These are phyloP conservation scores for Cataglyphis rosenhaueri DNA, from an alignment of 2,888 invertebrate species.

Conservation along the genomic window DNA sequence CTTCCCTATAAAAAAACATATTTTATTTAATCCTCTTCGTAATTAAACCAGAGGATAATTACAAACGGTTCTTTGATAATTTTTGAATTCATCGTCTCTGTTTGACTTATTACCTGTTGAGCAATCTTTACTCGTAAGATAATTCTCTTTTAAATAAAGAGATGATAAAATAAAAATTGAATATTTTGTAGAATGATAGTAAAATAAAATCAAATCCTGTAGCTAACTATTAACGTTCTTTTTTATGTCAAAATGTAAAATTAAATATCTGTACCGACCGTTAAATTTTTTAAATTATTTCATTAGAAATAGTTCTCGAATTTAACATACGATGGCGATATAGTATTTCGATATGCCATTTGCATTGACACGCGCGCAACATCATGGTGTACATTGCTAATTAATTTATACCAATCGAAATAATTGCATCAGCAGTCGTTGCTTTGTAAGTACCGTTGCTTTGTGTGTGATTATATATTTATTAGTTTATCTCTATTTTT, in stretches of 20 bases:
- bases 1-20: neutral
- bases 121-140: neutral
- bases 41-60: slow-evolving; percentile 18
- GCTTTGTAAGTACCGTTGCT: neutral
- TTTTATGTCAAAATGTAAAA: neutral
- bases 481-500: neutral
- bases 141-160: neutral
- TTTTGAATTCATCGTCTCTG: neutral
- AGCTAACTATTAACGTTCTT: neutral
- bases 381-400: neutral
- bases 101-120: slow-evolving; percentile 10
- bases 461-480: neutral
- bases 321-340: slow-evolving; percentile 30
- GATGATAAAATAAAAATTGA: neutral
- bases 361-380: neutral
- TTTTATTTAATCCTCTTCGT: neutral
- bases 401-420: neutral
- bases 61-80: neutral
- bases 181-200: neutral
- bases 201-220: neutral
- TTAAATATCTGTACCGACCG: slow-evolving; percentile 6
- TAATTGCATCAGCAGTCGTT: neutral
- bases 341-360: slow-evolving; percentile 6
- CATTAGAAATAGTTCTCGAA: neutral
- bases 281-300: slow-evolving; percentile 5